These are phyloP conservation scores for Poeciliopsis turneri DNA, from an alignment of 2,797 vertebrate genomes.

Conservation along the genomic window DNA sequence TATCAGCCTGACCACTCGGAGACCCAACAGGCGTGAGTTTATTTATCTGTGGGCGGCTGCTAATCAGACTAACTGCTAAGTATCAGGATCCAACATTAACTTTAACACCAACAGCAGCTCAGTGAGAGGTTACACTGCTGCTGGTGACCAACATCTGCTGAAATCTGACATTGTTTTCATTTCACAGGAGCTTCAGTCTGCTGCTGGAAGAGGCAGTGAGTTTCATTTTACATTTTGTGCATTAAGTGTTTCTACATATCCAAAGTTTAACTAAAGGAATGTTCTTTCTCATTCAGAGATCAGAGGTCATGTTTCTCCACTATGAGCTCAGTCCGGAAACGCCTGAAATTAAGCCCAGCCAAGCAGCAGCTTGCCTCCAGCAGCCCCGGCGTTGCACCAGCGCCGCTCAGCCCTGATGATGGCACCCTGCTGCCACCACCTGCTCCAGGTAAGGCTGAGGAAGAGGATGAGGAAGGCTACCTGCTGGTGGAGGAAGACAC, in stretches of 20 bases:
- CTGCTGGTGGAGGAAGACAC: conserved; percentile 70
- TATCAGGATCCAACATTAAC: not conserved
- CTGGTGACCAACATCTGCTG: not conserved
- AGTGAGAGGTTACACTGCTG: not conserved
- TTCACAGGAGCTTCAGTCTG: conserved; percentile 1
- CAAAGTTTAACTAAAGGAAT: not conserved
- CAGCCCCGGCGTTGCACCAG: not conserved
- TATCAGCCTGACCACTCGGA: not conserved
- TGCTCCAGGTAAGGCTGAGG: not conserved
- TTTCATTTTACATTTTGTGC: not conserved
- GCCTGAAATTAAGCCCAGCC: conserved; percentile 42
- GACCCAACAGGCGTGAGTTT: conserved; percentile 6
- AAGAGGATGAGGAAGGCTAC: conserved; percentile 43
- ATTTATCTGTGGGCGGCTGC: not conserved
- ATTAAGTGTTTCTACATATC: not conserved
- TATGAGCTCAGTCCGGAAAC: conserved; percentile 67
- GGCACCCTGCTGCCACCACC: conserved; percentile 9
- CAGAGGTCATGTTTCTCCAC: conserved; percentile 60
- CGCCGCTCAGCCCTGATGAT: conserved; percentile 42
- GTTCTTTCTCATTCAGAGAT: conserved; percentile 23
- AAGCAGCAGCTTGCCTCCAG: not conserved
- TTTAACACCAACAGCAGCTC: not conserved
- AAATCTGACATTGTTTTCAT: not conserved
- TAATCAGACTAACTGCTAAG: not conserved
- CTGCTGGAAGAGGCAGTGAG: conserved; percentile 13